Evolutionary conservation across 2,113 vertebrate genomes (phyloP).

Genomic region (Malaclemys terrapin): DNA sequence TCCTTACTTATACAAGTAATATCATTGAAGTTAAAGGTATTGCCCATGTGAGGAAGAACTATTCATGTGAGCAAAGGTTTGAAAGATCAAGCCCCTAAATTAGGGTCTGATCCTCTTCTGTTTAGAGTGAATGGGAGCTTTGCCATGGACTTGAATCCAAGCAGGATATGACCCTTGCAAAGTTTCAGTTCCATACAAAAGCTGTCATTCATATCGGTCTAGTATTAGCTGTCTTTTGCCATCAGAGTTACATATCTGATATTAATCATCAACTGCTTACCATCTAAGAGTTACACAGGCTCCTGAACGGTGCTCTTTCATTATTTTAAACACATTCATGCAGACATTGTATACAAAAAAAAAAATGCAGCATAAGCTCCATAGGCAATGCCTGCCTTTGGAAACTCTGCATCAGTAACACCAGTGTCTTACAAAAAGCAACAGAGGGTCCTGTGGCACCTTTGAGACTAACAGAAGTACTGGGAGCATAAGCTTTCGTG

Average conservation of each 20-base stretch:
- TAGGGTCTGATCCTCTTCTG: background rate
- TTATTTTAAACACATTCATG: too few relatives aligned
- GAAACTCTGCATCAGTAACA: background rate
- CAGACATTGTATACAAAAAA: background rate
- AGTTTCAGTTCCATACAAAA: background rate
- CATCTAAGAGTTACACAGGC: background rate
- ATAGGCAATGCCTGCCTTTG: background rate
- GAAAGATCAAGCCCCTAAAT: background rate
- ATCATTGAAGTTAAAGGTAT: conserved; percentile 31
- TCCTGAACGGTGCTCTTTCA: background rate
- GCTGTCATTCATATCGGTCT: conserved; percentile 19
- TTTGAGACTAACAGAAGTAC: too few relatives aligned
- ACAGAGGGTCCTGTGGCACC: too few relatives aligned
- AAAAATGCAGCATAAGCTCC: background rate
- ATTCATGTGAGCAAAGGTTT: conserved; percentile 1
- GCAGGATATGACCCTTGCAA: conserved; percentile 24
- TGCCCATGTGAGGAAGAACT: background rate
- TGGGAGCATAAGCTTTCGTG: too few relatives aligned
- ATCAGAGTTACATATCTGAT: background rate
- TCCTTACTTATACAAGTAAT: background rate
- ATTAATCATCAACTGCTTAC: background rate
- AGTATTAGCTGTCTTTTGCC: conserved; percentile 27
- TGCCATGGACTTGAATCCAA: conserved; percentile 19
- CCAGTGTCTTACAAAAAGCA: background rate
- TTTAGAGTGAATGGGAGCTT: conserved; percentile 48